Evolutionary conservation across 1,140 invertebrate genomes (phyloP).

Genomic region (Sarcophaga bullata): DNA sequence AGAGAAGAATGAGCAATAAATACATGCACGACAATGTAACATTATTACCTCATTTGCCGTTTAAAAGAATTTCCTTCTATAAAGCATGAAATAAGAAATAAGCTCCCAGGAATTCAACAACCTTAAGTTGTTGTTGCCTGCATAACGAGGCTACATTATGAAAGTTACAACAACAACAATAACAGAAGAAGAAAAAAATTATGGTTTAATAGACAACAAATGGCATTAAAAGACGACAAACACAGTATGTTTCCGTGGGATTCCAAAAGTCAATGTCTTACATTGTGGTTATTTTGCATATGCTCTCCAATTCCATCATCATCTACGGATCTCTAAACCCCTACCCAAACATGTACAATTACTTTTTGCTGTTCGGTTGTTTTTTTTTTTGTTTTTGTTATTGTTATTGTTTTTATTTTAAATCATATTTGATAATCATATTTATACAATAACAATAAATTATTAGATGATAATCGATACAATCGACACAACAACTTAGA

Average conservation of each 20-base stretch:
- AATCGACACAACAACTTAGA: no score
- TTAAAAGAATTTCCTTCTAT: neutral
- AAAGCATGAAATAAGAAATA: neutral
- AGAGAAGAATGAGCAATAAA: no score
- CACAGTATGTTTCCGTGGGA: conserved; percentile 7
- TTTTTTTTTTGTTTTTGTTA: no score
- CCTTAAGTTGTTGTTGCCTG: neutral
- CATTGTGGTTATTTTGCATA: conserved; percentile 21
- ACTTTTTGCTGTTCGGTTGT: no score
- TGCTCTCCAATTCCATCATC: no score
- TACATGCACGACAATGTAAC: neutral
- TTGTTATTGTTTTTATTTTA: no score
- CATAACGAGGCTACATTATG: neutral
- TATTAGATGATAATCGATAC: no score
- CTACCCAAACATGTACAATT: no score
- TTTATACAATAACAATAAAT: no score
- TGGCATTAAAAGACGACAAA: neutral
- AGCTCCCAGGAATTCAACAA: neutral
- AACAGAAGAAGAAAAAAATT: neutral
- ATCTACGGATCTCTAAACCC: no score
- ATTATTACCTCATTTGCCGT: neutral
- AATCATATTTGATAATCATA: no score
- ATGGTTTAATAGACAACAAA: neutral
- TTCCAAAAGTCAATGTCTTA: conserved; percentile 21
- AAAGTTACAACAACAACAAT: neutral